Base-by-base conservation (phyloP, 2,888 invertebrate species). In the Cantharis nigra region DNA sequence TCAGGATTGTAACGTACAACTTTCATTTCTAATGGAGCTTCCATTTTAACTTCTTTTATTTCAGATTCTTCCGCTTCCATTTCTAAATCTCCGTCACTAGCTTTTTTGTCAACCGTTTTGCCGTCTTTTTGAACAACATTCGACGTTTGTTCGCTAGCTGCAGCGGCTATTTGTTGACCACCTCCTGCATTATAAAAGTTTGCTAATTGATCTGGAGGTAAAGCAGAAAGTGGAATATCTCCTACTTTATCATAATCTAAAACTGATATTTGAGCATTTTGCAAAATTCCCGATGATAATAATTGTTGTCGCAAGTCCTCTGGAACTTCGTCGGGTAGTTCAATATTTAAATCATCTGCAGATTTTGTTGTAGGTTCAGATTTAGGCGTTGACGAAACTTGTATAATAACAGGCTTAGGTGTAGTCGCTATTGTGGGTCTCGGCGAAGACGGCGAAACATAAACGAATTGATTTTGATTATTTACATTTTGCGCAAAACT, bases 181-280 rank as follows among this genome's bases (percentile, higher is more conserved):
- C 95, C 95, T 72, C 96, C 96, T n/a, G 94, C 94, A 18, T 94
- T 92, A 85, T 95, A 96, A 88, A 96, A 96, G 87, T 96, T 96
- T 62, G 95, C 95, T 76, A 96, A 88, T 82, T 96, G 96, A 87
- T 96, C 96, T 72, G 96, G 95, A 2, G 96, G 96, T 71, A 96
- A 88, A 79, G 94, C 95, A 80, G 96, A 96, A 71, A 96, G 89
- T 4, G 95, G 94, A 74, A 95, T 95, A 80, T 95, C 96, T 30
- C 96, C 96, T 63, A 96, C 93, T 90, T 96, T 96, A 84, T 96
- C 96, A 83, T 96, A 96, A 88, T 96, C 96, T 77, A 96, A 89
- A 70, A 97, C 92, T 81, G 96, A 96, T 78, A 97, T 96, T 83
- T 96, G 95, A 67, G 96, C 96, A 85, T 96, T 95, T 82, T 95